These are phyloP conservation scores for Anableps anableps DNA, from an alignment of 2,797 vertebrate genomes.

Conservation along the genomic window DNA sequence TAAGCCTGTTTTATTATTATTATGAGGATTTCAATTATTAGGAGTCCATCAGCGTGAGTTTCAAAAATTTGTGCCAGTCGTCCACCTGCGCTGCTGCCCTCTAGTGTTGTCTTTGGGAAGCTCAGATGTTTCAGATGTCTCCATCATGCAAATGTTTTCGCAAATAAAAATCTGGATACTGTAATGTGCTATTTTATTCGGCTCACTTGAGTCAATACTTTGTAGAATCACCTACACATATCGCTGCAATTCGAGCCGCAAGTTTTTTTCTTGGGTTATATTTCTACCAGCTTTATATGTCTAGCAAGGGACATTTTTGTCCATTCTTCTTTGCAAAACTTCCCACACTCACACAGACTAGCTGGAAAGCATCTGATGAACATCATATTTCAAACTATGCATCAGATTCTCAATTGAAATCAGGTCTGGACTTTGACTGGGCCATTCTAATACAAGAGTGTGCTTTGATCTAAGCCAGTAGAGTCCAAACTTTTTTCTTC, in stretches of 20 bases:
- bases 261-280: not conserved
- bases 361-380: not conserved
- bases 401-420: not conserved
- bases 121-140: not conserved
- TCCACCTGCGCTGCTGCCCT: slow-evolving; percentile 11
- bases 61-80: not conserved
- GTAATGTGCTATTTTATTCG: not conserved
- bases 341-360: not conserved
- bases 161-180: not conserved
- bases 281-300: not conserved
- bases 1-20: not conserved
- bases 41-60: not conserved
- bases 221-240: not conserved
- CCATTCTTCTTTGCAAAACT: not conserved
- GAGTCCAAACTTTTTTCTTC: not conserved
- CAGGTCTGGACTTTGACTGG: not conserved
- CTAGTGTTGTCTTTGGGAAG: slow-evolving; percentile 27
- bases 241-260: not conserved
- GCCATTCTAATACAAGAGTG: not conserved
- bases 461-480: not conserved
- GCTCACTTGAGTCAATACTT: not conserved
- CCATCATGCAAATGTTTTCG: not conserved
- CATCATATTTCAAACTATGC: too few relatives aligned
- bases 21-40: not conserved
- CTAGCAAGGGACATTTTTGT: not conserved